These are phyloP conservation scores for Triops cancriformis DNA, from an alignment of 1,140 invertebrate species.

Conservation along the genomic window DNA sequence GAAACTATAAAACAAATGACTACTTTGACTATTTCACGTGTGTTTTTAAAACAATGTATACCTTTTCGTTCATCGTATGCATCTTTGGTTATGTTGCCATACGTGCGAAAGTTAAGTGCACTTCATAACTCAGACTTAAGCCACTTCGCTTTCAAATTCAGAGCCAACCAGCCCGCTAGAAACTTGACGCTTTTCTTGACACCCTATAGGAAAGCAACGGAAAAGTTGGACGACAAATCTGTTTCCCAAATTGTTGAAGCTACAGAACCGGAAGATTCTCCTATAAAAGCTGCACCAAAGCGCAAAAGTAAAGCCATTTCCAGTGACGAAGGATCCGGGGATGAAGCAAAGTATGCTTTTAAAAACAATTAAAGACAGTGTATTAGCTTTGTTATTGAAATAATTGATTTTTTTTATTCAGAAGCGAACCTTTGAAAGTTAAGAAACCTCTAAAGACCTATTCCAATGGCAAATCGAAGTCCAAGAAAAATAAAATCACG, in stretches of 20 bases:
- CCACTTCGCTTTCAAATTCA: background rate
- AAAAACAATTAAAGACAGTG: background rate
- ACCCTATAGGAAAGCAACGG: slow-evolving; percentile 18
- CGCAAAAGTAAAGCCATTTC: background rate
- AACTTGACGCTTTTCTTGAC: slow-evolving; percentile 14
- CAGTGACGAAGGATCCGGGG: background rate
- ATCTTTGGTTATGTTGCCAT: background rate
- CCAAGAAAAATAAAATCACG: background rate
- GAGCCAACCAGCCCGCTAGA: background rate
- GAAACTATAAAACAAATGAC: background rate
- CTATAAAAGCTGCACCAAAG: background rate
- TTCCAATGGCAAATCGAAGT: background rate
- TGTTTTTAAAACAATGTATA: background rate
- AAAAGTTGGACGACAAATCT: background rate
- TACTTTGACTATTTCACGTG: background rate
- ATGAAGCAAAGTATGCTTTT: background rate
- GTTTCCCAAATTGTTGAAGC: background rate
- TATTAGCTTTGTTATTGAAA: background rate
- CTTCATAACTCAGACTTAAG: background rate
- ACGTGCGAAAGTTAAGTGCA: background rate
- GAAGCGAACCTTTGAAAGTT: background rate
- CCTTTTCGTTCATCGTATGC: background rate
- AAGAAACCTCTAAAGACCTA: background rate
- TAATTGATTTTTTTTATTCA: background rate
- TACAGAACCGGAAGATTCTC: background rate